These are phyloP conservation scores for Lates calcarifer DNA, from an alignment of 2,113 vertebrate genomes.

Conservation along the genomic window DNA sequence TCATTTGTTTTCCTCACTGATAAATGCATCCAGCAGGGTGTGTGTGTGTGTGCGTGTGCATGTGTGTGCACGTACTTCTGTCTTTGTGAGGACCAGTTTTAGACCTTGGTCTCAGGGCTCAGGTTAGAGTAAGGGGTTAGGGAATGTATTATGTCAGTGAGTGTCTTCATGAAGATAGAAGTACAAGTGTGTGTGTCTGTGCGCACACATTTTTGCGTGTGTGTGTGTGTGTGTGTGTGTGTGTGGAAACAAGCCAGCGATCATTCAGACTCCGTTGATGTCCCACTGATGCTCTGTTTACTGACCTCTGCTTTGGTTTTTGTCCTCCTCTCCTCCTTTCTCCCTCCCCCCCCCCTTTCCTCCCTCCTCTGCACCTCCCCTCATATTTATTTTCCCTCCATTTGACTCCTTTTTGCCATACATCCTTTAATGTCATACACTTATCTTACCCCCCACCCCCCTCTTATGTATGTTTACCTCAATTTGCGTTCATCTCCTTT, in stretches of 20 bases:
- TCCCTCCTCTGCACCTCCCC: slow-evolving; percentile 56
- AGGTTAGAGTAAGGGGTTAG: too few species aligned
- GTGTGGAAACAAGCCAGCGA: slow-evolving; percentile 56
- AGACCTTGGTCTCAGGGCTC: too few species aligned
- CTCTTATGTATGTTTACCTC: slow-evolving; percentile 16
- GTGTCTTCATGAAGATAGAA: neutral
- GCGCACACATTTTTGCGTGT: too few species aligned
- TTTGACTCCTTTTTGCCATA: slow-evolving; percentile 16
- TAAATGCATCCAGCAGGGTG: slow-evolving; percentile 53
- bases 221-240: slow-evolving; percentile 41
- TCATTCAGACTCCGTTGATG: slow-evolving; percentile 81
- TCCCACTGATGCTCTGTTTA: slow-evolving; percentile 84
- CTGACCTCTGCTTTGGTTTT: slow-evolving; percentile 85
- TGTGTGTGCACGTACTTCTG: slow-evolving; percentile 23
- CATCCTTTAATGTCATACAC: slow-evolving; percentile 28
- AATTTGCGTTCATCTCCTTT: slow-evolving; percentile 21
- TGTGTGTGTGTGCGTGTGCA: slow-evolving; percentile 44
- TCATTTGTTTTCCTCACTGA: slow-evolving; percentile 44
- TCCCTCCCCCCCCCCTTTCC: slow-evolving; percentile 50
- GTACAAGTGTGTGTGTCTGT: slow-evolving; percentile 8
- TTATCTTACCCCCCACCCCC: neutral
- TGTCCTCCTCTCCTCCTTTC: slow-evolving; percentile 70
- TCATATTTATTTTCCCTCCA: slow-evolving; percentile 55
- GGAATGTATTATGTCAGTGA: slow-evolving; percentile 29
- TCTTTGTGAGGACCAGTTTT: too few species aligned